A percentile compares a stretch with the other conserved stretches of the same genome.
Evolutionary conservation across 2,888 invertebrate species (phyloP).

Genomic region (Bimastos eiseni): DNA sequence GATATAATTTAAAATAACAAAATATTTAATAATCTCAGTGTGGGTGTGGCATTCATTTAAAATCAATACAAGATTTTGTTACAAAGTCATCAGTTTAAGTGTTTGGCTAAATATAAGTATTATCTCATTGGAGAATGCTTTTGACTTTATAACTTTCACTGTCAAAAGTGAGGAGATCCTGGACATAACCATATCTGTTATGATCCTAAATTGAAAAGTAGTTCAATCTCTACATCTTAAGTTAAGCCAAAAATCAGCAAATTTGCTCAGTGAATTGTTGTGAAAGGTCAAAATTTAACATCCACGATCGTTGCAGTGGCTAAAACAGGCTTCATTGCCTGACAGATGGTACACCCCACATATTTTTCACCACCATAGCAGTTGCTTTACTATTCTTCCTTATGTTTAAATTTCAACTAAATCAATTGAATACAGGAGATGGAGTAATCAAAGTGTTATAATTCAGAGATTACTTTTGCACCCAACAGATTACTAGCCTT

Average conservation of each 20-base stretch:
- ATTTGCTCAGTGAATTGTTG: background rate
- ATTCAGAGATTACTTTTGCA: background rate
- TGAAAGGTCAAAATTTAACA: background rate
- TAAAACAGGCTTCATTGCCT: background rate
- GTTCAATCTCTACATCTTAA: background rate
- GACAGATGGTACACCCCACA: background rate
- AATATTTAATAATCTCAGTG: no score
- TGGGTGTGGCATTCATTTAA: no score
- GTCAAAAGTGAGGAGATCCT: no score
- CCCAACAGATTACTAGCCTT: background rate
- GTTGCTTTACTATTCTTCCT: background rate
- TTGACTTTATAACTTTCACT: no score
- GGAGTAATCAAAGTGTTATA: background rate
- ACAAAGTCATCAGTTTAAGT: no score
- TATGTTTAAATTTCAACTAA: background rate
- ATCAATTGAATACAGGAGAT: background rate
- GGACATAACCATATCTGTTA: no score
- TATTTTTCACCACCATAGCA: background rate
- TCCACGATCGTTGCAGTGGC: background rate
- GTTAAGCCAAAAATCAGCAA: background rate
- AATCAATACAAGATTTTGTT: no score
- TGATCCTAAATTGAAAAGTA: no score
- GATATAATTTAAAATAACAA: no score
- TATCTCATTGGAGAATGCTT: no score
- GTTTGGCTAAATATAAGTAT: no score